These are phyloP conservation scores for Tetragonula carbonaria DNA, from an alignment of 2,888 invertebrate species.

Conservation along the genomic window DNA sequence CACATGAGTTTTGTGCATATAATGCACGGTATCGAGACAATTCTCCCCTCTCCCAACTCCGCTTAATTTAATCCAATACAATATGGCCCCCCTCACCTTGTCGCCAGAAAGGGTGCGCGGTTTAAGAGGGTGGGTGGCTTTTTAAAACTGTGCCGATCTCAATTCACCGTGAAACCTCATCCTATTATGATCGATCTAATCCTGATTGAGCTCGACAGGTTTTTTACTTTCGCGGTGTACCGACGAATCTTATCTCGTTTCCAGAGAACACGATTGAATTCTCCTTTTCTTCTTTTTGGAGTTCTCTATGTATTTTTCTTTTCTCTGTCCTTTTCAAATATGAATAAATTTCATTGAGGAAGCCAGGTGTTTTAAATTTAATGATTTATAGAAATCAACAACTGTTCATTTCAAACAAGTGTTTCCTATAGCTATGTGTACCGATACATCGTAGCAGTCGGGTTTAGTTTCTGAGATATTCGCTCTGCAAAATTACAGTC, in stretches of 20 bases:
- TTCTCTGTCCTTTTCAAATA: background rate
- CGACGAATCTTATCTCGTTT: conserved; percentile 39
- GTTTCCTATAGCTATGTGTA: too few relatives aligned
- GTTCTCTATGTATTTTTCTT: background rate
- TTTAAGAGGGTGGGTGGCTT: conserved; percentile 81
- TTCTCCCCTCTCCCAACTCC: conserved; percentile 55
- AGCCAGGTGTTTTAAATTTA: background rate
- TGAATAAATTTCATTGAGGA: background rate
- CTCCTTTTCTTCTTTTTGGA: background rate
- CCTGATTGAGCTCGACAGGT: conserved; percentile 80
- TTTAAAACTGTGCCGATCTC: conserved; percentile 81
- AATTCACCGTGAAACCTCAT: conserved; percentile 83
- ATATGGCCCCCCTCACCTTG: conserved; percentile 78
- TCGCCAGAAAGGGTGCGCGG: conserved; percentile 64
- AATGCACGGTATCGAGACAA: conserved; percentile 74
- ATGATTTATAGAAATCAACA: too few relatives aligned
- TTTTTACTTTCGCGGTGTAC: conserved; percentile 72
- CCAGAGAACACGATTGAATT: background rate
- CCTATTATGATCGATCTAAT: conserved; percentile 82
- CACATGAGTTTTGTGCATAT: conserved; percentile 80
- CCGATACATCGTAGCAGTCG: too few relatives aligned
- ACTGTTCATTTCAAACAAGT: too few relatives aligned
- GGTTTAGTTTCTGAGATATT: too few relatives aligned
- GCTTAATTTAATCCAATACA: conserved; percentile 83
- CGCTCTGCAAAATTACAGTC: too few relatives aligned